phyloP scores from a whole-genome alignment of 1,140 invertebrate species.

The Tenebrio molitor region DNA sequence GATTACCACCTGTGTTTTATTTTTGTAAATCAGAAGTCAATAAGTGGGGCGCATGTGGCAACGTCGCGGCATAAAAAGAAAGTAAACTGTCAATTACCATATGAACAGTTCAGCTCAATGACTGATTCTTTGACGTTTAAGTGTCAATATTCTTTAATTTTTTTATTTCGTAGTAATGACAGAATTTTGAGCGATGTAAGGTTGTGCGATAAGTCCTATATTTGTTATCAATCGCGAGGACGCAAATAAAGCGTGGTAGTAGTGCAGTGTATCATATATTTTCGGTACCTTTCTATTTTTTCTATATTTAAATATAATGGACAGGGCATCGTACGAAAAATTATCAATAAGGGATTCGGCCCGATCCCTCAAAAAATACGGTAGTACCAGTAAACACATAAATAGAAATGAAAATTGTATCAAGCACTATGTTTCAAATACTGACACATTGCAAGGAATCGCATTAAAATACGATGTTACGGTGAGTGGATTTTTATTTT shows the following conservation, averaged over 20 bases:
- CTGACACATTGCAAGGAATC: constrained; percentile 93
- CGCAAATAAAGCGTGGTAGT: constrained; percentile 25
- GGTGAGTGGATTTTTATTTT: constrained; percentile 70
- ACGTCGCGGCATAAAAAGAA: not conserved
- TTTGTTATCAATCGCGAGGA: not conserved
- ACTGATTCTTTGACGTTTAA: constrained; percentile 10
- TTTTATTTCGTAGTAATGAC: constrained; percentile 6
- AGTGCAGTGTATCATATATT: not conserved
- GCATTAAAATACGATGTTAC: constrained; percentile 93
- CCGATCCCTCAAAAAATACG: constrained; percentile 89
- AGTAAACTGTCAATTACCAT: not conserved
- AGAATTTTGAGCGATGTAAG: constrained; percentile 21
- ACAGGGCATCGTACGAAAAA: constrained; percentile 85
- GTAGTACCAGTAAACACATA: constrained; percentile 82
- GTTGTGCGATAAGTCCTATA: constrained; percentile 13
- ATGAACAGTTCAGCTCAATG: constrained; percentile 7
- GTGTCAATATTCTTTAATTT: constrained; percentile 23
- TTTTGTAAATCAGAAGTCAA: too few species aligned
- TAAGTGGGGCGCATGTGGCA: too few species aligned
- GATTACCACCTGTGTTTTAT: too few species aligned
- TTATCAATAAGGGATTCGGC: constrained; percentile 87
- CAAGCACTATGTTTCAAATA: constrained; percentile 83
- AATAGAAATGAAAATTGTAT: constrained; percentile 77
- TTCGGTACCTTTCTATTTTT: not conserved
- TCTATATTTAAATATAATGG: constrained; percentile 60